phyloP scores from a whole-genome alignment of 2,888 invertebrate species.

The Chaetoderma sp. region DNA sequence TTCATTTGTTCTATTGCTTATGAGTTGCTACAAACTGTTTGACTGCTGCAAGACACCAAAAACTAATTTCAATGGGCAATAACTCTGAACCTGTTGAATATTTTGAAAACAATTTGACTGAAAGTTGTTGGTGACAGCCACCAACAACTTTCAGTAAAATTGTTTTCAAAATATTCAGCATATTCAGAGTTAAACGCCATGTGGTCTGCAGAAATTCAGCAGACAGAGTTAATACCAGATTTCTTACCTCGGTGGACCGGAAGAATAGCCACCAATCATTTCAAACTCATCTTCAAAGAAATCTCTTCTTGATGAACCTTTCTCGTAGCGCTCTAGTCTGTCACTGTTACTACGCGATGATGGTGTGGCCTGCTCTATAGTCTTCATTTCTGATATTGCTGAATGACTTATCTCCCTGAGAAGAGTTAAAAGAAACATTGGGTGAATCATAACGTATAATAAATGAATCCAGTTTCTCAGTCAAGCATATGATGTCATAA shows the following conservation, averaged over 20 bases:
- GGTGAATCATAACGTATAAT: no score
- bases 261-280: constrained; percentile 46
- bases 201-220: not conserved
- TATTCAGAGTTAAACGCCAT: no score
- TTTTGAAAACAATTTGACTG: no score
- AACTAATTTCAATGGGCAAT: no score
- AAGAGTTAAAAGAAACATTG: constrained; percentile 21
- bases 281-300: constrained; percentile 71
- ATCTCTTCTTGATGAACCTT: constrained; percentile 51
- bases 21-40: no score
- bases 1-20: no score
- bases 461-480: not conserved
- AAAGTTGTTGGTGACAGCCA: no score
- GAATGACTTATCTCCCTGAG: constrained; percentile 79
- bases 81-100: no score
- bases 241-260: constrained; percentile 41
- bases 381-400: constrained; percentile 89
- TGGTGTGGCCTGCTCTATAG: constrained; percentile 83
- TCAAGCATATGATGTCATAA: not conserved
- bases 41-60: no score
- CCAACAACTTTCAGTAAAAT: no score
- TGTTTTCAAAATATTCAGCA: no score
- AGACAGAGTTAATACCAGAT: not conserved
- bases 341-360: constrained; percentile 33
- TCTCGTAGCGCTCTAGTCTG: constrained; percentile 32